Base-by-base conservation (phyloP, 2,797 vertebrate species). In the Lophotriccus pileatus region DNA sequence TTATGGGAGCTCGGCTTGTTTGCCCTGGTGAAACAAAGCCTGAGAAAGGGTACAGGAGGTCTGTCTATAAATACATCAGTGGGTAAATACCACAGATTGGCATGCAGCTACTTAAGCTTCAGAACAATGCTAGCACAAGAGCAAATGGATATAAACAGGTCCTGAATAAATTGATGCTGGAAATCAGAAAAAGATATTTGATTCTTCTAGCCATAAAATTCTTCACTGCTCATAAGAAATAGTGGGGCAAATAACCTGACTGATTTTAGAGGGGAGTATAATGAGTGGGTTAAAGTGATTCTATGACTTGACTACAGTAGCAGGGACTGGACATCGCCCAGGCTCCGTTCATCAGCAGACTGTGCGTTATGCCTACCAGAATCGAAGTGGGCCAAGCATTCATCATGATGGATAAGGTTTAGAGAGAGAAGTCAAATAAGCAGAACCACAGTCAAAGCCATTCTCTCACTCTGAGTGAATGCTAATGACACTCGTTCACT, bases 391-490 rank as follows among this genome's bases (percentile, higher is more conserved):
- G 89, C 82, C 92, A 94, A 81, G 78, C 84, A 91, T 87, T 95
- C 94, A 89, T 78, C 82, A 4, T 69, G 89, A 91, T 44, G 92
- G 93, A 66, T 83, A 89, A 92, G 25, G 67, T 79, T 92, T 90
- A 84, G 74, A 59, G 82, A 93, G 89, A 91, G 92, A 95, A 97
- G 95, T 94, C 93, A 95, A 94, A 91, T 72, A 78, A 81, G 87
- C 87, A 91, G 89, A 92, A 89, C 62, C 46, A 8, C 91, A 92
- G 92, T 89, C 94, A 92, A 95, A 91, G 93, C 87, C 79, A 20
- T 87, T 62, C 89, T 85, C 64, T 92, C 91, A 76, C 93, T 78
- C 53, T 15, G 18, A 44, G 34, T 91, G 93, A 95, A 97, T 92
- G 84, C 89, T 97, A 97, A 96, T 94, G 68, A 86, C 69, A 84